Percentiles rank a stretch among this genome's conserved stretches.
Evolutionary conservation across 2,113 vertebrate genomes (phyloP).

Genomic region (Azemiops feae): DNA sequence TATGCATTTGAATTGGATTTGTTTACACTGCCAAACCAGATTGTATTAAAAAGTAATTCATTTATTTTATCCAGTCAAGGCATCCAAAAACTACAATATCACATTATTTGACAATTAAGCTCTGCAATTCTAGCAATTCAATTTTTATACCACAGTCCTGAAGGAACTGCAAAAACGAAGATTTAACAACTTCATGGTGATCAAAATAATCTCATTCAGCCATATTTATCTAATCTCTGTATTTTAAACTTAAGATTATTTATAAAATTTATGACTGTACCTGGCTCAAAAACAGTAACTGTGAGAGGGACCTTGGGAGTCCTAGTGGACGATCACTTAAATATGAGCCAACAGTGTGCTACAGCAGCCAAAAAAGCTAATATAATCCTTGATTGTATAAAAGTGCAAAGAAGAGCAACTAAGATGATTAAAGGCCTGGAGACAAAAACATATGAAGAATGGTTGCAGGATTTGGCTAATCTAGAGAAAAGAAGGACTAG

Average conservation of each 20-base stretch:
- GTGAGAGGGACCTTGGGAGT: too few relatives aligned
- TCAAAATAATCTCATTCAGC: neutral
- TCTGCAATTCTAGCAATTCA: neutral
- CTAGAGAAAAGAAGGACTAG: too few relatives aligned
- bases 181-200: neutral
- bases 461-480: too few relatives aligned
- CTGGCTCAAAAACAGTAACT: too few relatives aligned
- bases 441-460: too few relatives aligned
- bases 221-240: neutral
- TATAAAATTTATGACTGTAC: neutral
- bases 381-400: too few relatives aligned
- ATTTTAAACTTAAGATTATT: neutral
- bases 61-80: neutral
- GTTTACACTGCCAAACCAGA: neutral
- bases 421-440: too few relatives aligned
- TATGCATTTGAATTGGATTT: neutral
- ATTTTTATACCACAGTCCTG: neutral
- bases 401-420: too few relatives aligned
- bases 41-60: neutral
- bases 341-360: too few relatives aligned
- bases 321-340: too few relatives aligned
- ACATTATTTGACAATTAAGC: neutral
- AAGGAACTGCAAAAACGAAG: neutral
- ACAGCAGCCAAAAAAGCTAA: too few relatives aligned
- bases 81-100: neutral